Conservation (phyloP, 2,113 vertebrate species). For the Vulpes ferrilata region DNA sequence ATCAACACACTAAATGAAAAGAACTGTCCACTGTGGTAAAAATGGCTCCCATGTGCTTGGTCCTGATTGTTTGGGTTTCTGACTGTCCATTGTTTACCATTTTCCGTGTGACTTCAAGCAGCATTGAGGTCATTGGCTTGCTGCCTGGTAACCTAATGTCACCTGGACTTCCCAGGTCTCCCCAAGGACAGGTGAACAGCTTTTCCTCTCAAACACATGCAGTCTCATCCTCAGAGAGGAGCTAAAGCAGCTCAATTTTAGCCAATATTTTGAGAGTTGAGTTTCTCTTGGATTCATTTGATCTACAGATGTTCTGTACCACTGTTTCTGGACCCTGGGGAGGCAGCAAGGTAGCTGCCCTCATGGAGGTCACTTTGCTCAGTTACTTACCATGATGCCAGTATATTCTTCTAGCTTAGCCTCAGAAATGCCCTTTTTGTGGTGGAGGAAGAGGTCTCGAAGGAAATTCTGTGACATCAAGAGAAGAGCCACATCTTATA, state of each 20-base stretch:
- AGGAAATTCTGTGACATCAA: slow-evolving; percentile 91
- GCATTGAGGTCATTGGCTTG: not conserved
- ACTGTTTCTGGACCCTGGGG: not conserved
- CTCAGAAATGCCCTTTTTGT: slow-evolving; percentile 90
- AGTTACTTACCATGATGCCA: slow-evolving; percentile 92
- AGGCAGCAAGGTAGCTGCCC: rapidly evolving
- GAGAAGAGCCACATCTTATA: not conserved
- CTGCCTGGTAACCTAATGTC: not conserved
- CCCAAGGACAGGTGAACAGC: not conserved
- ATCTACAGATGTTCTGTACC: not conserved
- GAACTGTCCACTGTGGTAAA: rapidly evolving
- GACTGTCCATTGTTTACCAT: not conserved
- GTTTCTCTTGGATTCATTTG: not conserved
- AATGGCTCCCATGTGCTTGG: not conserved
- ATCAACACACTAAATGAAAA: not conserved
- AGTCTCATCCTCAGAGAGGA: not conserved
- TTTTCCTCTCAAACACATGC: not conserved
- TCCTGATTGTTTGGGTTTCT: not conserved
- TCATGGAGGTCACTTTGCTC: rapidly evolving
- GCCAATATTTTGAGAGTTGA: not conserved
- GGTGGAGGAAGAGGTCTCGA: slow-evolving; percentile 93
- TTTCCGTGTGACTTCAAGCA: not conserved
- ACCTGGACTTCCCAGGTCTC: not conserved
- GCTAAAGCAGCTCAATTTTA: not conserved
- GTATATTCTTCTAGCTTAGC: slow-evolving; percentile 95